Evolutionary conservation across 2,113 vertebrate genomes (phyloP).

Genomic region (Suncus etruscus): DNA sequence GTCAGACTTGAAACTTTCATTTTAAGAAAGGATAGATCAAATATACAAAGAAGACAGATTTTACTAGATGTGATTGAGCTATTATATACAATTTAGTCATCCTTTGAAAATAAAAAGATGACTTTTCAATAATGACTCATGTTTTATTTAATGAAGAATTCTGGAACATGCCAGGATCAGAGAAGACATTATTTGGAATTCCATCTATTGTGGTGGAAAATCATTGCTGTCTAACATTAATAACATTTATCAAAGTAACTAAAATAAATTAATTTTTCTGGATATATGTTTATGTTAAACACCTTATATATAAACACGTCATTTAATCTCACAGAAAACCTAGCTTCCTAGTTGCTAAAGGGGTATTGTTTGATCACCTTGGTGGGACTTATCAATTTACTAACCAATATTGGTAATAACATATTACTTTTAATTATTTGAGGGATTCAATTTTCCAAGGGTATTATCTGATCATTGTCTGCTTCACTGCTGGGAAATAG

Average conservation of each 20-base stretch:
- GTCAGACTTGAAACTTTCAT: neutral
- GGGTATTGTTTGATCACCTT: neutral
- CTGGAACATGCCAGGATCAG: neutral
- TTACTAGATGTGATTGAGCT: neutral
- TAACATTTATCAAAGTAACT: neutral
- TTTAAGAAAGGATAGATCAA: neutral
- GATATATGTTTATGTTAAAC: neutral
- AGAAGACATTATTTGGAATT: too few relatives aligned
- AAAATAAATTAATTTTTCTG: neutral
- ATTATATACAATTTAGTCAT: neutral
- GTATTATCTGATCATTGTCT: neutral
- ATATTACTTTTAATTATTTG: neutral
- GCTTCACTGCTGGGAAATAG: neutral
- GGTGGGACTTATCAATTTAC: neutral
- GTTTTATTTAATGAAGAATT: neutral
- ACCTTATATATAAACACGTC: neutral
- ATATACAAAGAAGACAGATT: neutral
- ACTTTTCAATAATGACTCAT: neutral
- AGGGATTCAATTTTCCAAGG: neutral
- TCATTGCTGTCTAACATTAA: neutral
- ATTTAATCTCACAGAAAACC: too few relatives aligned
- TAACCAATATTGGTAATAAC: too few relatives aligned
- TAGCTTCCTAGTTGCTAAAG: neutral
- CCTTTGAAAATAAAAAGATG: neutral
- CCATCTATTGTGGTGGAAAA: neutral